Evolutionary conservation across 1,140 invertebrate species (phyloP).

Genomic region (Diabrotica virgifera): DNA sequence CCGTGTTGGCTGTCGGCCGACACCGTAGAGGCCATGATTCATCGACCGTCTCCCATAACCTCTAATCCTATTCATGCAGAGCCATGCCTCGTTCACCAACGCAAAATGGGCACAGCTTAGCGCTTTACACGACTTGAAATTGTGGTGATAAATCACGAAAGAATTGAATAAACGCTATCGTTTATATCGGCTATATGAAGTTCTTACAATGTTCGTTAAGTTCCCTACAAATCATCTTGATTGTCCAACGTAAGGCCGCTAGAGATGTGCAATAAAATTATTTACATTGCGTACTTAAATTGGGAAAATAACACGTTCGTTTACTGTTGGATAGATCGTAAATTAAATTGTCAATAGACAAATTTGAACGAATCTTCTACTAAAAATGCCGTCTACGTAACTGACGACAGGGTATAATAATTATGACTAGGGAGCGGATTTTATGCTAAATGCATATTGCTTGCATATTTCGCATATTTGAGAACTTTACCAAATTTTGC

Average conservation of each 20-base stretch:
- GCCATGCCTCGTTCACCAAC: constrained; percentile 6
- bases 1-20: constrained; percentile 8
- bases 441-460: too few species aligned
- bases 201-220: constrained; percentile 1
- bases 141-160: constrained; percentile 10
- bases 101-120: constrained; percentile 13
- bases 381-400: too few species aligned
- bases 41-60: constrained; percentile 16
- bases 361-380: too few species aligned
- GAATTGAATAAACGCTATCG: constrained; percentile 2
- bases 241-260: background rate
- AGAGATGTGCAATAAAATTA: too few species aligned
- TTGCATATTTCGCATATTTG: too few species aligned
- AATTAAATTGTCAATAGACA: too few species aligned
- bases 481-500: too few species aligned
- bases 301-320: too few species aligned
- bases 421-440: too few species aligned
- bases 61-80: constrained; percentile 18
- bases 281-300: too few species aligned
- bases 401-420: too few species aligned
- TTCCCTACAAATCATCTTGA: background rate
- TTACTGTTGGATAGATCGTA: too few species aligned
- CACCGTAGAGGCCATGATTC: constrained; percentile 12
- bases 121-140: constrained; percentile 4
- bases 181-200: background rate